Conservation (phyloP, 2,113 vertebrate species). For the Varanus salvator region DNA sequence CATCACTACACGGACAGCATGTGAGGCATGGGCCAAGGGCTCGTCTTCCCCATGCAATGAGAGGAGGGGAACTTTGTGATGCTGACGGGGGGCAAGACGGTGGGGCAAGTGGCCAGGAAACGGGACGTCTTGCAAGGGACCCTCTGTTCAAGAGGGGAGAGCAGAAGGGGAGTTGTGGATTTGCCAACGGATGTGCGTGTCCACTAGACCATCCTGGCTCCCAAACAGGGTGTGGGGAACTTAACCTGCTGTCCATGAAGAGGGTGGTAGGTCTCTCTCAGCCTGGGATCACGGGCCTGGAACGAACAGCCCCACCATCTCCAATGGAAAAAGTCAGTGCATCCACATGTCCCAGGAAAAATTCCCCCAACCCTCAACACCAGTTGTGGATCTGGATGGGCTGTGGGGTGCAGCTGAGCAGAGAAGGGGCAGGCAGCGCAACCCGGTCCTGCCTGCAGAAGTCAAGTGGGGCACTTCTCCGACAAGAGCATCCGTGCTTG, state of each 20-base stretch:
- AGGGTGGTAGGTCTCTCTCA: not conserved
- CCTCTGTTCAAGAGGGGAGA: too few relatives aligned
- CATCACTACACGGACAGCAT: slow-evolving; percentile 29
- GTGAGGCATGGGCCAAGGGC: too few relatives aligned
- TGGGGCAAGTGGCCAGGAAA: not conserved
- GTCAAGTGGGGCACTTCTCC: not conserved
- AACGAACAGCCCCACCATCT: not conserved
- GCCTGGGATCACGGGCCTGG: not conserved
- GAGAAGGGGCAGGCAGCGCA: not conserved
- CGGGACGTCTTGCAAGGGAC: not conserved
- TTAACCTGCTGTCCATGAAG: too few relatives aligned
- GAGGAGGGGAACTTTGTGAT: not conserved
- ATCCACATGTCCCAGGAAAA: not conserved
- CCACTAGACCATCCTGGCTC: too few relatives aligned
- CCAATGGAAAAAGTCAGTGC: not conserved
- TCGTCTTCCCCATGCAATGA: not conserved
- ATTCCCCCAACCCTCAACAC: not conserved
- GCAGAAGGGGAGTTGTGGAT: too few relatives aligned
- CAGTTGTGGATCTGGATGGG: too few relatives aligned
- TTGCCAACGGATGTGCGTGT: too few relatives aligned
- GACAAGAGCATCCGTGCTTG: not conserved
- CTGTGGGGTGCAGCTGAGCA: too few relatives aligned
- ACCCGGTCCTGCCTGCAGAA: not conserved
- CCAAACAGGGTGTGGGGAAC: too few relatives aligned
- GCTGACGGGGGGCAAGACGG: too few relatives aligned